These are phyloP conservation scores for Tachyglossus aculeatus DNA, from an alignment of 2,797 vertebrate species.

Conservation along the genomic window DNA sequence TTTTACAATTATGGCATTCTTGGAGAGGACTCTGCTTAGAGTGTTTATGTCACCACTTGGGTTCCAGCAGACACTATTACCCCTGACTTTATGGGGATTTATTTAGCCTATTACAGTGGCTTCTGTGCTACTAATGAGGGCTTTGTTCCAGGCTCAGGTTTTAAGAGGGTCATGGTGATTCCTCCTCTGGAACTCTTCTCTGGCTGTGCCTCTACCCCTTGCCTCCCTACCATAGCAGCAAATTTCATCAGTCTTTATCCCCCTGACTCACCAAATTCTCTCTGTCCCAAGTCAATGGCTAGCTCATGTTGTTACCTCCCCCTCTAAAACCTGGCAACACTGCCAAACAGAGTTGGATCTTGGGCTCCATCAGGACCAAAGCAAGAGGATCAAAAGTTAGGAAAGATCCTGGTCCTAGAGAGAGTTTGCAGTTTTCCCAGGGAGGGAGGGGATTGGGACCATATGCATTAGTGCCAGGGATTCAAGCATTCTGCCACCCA, in stretches of 20 bases:
- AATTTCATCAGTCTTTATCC: no score
- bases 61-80: slow-evolving; percentile 20
- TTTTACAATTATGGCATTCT: slow-evolving; percentile 53
- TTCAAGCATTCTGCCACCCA: background rate
- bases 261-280: no score
- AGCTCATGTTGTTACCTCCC: no score
- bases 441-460: background rate
- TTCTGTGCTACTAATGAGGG: slow-evolving; percentile 40
- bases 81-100: slow-evolving; percentile 39
- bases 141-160: slow-evolving; percentile 32
- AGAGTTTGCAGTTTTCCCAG: background rate
- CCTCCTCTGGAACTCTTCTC: background rate
- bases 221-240: background rate
- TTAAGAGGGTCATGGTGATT: slow-evolving; percentile 21
- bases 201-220: background rate
- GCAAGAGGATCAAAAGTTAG: no score
- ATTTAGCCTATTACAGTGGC: slow-evolving; percentile 32
- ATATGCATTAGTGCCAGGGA: no score
- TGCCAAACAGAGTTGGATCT: no score
- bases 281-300: no score
- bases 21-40: background rate
- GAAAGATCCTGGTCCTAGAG: no score
- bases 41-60: background rate
- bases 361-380: no score
- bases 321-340: no score